These are phyloP conservation scores for Leuciscus idus DNA, from an alignment of 2,113 vertebrate genomes.

Conservation along the genomic window DNA sequence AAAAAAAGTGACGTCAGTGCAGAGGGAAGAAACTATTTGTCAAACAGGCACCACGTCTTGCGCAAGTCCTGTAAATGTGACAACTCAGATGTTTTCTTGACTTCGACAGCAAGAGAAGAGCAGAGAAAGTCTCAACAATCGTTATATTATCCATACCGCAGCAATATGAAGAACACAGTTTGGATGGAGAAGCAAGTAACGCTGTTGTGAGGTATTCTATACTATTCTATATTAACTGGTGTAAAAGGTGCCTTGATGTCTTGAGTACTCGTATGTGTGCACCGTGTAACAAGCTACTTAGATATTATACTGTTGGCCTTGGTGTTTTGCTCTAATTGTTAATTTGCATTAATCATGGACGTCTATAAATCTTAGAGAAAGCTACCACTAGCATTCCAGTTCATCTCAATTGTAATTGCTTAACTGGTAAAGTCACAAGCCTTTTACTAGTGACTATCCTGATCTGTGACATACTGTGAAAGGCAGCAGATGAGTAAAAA, in stretches of 20 bases:
- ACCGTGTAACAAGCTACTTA: neutral
- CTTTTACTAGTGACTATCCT: neutral
- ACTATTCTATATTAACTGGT: neutral
- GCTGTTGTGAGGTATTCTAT: conserved; percentile 23
- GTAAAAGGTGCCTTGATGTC: neutral
- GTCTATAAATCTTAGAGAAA: neutral
- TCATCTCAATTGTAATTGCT: neutral
- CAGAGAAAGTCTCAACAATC: neutral
- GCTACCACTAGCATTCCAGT: neutral
- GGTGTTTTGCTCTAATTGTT: neutral
- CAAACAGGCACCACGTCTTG: conserved; percentile 17
- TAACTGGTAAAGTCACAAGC: neutral
- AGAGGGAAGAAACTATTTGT: conserved; percentile 41
- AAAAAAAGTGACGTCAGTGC: conserved; percentile 15
- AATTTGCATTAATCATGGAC: neutral
- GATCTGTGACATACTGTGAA: neutral
- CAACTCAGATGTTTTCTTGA: neutral
- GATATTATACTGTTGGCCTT: neutral
- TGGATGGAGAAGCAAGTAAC: neutral
- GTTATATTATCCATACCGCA: neutral
- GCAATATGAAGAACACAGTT: neutral
- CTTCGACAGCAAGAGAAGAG: neutral
- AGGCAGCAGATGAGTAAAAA: neutral
- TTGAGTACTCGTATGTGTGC: neutral
- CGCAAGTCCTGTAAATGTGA: neutral